Base-by-base conservation (phyloP, 2,888 invertebrate species). In the Pomacea canaliculata region DNA sequence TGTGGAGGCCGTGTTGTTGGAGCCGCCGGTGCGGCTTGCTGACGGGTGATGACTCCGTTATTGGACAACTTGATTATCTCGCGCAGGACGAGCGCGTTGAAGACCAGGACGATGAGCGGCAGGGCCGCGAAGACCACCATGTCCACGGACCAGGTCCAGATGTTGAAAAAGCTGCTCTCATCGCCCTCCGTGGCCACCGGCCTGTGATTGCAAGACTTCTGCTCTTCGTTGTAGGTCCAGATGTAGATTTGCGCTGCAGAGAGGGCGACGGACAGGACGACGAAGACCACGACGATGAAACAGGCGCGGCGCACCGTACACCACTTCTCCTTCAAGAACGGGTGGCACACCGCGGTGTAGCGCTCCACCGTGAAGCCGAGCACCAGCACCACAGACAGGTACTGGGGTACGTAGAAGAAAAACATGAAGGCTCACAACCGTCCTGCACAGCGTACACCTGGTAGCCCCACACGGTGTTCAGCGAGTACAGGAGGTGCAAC, bases 311-410 rank as follows among this genome's bases (percentile, higher is more conserved):
- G 71, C 5, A 85, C 83, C 12, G 86, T 88, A 78, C 88, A 88
- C 78, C 79, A 84, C 46, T 81, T 79, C 76, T 86, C 84, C 77
- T 86, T 84, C 59, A 82, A 71, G 78, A 87, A 88, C 10, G 85
- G 85, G 68, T 82, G 84, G 69, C 84, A 86, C 48, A 85, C 84
- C 10, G 88, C 87, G 56, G 87, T 83, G 79, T 84, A 89, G 46
- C 80, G 80, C 73, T 89, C 89, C 49, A 86, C 83, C 0, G 89
- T 89, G 77, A 89, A 89, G 37, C 84, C 86, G 0, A 88, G 78
- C 1, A 89, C 88, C 10, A 89, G 82, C 4, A 87, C 59, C 0
- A 87, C 87, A 7, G 86, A 85, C 68, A 85, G 76, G 77, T 87
- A 88, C 78, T 88, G 87, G 1, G 83, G 85, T 1, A 81, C 77